Evolutionary conservation across 2,113 vertebrate species (phyloP), one percentile per base, ranked within the genome.

Genomic region (Silurus meridionalis): DNA sequence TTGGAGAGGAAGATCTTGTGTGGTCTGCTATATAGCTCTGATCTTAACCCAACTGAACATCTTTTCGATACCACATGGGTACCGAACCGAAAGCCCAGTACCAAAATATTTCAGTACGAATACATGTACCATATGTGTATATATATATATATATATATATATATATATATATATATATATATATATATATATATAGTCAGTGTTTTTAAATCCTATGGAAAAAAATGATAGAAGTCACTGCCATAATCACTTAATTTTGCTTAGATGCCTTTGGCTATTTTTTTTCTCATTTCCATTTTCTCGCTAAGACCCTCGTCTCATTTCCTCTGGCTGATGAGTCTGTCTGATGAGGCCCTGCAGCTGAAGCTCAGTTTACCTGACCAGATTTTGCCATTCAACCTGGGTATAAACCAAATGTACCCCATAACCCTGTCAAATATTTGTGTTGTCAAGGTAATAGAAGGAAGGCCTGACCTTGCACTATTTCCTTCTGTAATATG

Each of bases 301-400:
- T 48, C 17, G 8, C 52, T 23, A 17, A n/a, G 60, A 78, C 52
- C 14, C 21, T 66, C 19, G 14, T 74, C 61, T 57, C 21, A 28
- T 15, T 50, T 52, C 25, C 72, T 61, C 48, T 14, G 37, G 37
- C 37, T 37, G 37, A 37, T 37, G 78, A 72, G 82, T 72, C 87
- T 86, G 89, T 60, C 61, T 89, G 88, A 88, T 91, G 67, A 84
- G 83, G 89, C 91, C 58, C 90, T 88, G 90, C 87, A 87, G 83
- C 83, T 78, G 79, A 37, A 79, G 25, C 52, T 88, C 83, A 90
- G 90, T 92, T 94, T 90, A 93, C 92, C 92, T 91, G 92, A 52
- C 57, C n/a, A 72, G 72, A 75, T 48, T n/a, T 79, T 86, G 92
- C 83, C 83, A 90, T 88, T 85, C 87, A 87, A 86, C 87, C 89